Conservation (phyloP, 2,888 invertebrate species). For the Meganola albula region DNA sequence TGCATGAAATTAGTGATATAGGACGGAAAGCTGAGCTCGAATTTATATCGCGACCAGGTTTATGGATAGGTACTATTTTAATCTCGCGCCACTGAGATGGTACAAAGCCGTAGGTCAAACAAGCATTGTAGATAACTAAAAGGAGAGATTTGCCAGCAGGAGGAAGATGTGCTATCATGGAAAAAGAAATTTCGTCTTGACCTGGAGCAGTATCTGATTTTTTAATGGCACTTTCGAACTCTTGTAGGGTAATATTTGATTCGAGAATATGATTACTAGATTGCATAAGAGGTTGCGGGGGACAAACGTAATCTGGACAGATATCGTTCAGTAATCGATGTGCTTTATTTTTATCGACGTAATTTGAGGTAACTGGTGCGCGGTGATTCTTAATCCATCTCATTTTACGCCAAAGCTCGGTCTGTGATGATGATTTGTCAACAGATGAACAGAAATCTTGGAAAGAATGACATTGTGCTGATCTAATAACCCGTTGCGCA, state of each 20-base stretch:
- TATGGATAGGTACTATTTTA: slow-evolving; percentile 3
- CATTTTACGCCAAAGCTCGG: slow-evolving; percentile 3
- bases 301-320: neutral
- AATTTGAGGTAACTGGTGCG: too few relatives aligned
- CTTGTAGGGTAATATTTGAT: neutral
- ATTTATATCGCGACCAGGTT: too few relatives aligned
- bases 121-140: slow-evolving; percentile 1
- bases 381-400: neutral
- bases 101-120: slow-evolving; percentile 1
- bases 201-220: neutral
- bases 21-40: neutral
- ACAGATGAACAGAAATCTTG: neutral
- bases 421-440: neutral
- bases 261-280: neutral
- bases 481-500: slow-evolving; percentile 1
- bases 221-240: slow-evolving; percentile 1
- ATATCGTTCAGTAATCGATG: neutral
- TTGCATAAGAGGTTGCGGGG: neutral
- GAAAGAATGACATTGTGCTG: neutral
- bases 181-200: too few relatives aligned
- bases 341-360: neutral
- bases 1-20: slow-evolving; percentile 5
- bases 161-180: too few relatives aligned
- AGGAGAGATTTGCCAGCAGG: too few relatives aligned
- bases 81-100: slow-evolving; percentile 3